Evolutionary conservation across 2,888 invertebrate species (phyloP), one percentile per base, ranked within the genome.

Genomic region (Conops quadrifasciatus): DNA sequence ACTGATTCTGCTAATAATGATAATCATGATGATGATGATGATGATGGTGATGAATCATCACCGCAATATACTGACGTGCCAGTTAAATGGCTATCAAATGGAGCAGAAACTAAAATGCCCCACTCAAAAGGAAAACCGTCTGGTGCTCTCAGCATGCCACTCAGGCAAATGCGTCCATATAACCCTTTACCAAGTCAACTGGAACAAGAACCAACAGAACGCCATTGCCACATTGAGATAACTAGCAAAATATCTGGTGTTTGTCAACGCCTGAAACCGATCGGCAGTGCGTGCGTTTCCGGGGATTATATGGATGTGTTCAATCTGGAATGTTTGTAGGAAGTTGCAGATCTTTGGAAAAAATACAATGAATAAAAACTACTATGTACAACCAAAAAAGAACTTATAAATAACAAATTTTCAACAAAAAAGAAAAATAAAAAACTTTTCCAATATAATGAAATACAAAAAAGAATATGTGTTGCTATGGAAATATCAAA

Each of bases 271-370:
- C 80, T 84, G 82, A 77, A 78, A 66, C 78, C 78, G 56, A 77
- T 81, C 28, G 84, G 85, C 45, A 79, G 78, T 64, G 82, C 83
- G 72, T 84, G 84, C 65, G 78, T 84, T 53, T 80, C 85, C 56
- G 84, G 84, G 21, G 84, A 84, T 49, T 81, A 83, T 64, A 81
- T 85, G 78, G 85, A 84, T 65, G 77, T 83, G 45, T 75, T 78
- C 53, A 80, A 78, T 71, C 66, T 74, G 16, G 79, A 79, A 43
- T 81, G 81, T 74, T 76, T 79, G 78, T 79, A 77, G 75, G 4
- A n/a, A 53, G 21, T 15, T 26, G 58, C 13, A 24, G 5, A 28
- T 9, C 26, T n/a, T n/a, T n/a, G n/a, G n/a, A 28, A 3, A 28
- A 58, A 28, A 15, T 1, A 5, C 9, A 36, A 36, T 36, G 9